Conservation (phyloP, 2,888 invertebrate species). For the Cosmorhoe ocellata region DNA sequence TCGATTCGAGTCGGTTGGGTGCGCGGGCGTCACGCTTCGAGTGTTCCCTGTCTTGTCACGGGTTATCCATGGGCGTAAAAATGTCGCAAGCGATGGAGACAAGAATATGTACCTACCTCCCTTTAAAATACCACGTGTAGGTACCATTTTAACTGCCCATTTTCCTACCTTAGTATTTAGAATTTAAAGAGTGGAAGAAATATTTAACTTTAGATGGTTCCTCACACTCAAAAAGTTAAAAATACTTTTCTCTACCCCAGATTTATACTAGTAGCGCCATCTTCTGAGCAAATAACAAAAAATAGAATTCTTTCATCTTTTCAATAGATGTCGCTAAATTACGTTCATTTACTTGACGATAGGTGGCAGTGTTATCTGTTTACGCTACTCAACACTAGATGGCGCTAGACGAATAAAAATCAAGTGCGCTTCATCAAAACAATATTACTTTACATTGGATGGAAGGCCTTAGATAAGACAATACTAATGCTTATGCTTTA, state of each 20-base stretch:
- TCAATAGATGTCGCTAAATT: constrained; percentile 26
- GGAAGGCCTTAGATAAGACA: no score
- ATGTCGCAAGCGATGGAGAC: constrained; percentile 18
- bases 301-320: neutral
- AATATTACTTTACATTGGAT: no score
- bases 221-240: no score
- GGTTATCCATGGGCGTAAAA: constrained; percentile 17
- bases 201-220: no score
- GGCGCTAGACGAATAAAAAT: constrained; percentile 32
- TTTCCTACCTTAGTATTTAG: no score
- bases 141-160: no score
- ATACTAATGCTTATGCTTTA: neutral
- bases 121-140: neutral
- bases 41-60: constrained; percentile 25
- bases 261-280: constrained; percentile 31
- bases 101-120: no score
- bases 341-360: neutral
- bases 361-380: constrained; percentile 17
- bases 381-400: constrained; percentile 44
- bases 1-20: constrained; percentile 68
- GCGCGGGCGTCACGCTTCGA: constrained; percentile 56
- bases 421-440: no score
- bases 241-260: neutral
- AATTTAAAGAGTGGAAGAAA: no score
- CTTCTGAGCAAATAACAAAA: constrained; percentile 15